Base-by-base conservation (phyloP, 2,797 vertebrate species). In the Chaetophractus vellerosus region DNA sequence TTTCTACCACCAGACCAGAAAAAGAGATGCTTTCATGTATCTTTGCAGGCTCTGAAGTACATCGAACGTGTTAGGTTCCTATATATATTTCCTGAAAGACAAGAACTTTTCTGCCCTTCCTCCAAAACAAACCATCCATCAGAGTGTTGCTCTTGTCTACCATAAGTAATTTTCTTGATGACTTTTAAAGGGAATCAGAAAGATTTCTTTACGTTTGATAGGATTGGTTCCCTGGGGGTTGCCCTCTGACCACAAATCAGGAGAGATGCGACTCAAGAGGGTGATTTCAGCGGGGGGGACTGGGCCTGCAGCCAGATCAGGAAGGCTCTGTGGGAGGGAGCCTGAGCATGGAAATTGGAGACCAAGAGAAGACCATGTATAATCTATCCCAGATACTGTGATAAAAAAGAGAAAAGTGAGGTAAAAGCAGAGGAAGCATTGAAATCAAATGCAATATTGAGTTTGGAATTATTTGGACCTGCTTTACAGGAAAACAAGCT, bases 211-310 rank as follows among this genome's bases (percentile, higher is more conserved):
- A 78, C 75, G 76, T 61, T 71, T 71, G 15, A 84, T 93, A 90
- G 57, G 57, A n/a, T 45, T 83, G 48, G 21, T 76, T 96, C 83
- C 79, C 79, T 76, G 21, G 75, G 84, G 83, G 41, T 84, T 96
- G 89, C 71, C 79, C 68, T 96, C 80, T 94, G 96, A 96, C 71
- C 33, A 3, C 48, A 80, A 91, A 93, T 84, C 93, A 93, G 84
- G 63, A 93, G 45, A 93, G 31, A 93, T 93, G 38, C 71, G 68
- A 57, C 81, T 93, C 41, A 71, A 63, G 80, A 91, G 87, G 89
- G 19, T 71, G 83, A 93, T 95, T 92, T 95, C 57, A 36, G 79
- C 41, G 19, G 45, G 89, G 89, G 28, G 84, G 50, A 38, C 79
- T 85, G 57, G 86, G 93, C 72, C 72, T 8, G 1, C 31, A 41